phyloP scores from a whole-genome alignment of 64 coral and sea anemone species.

The Hydrozoanthus tunicans region DNA sequence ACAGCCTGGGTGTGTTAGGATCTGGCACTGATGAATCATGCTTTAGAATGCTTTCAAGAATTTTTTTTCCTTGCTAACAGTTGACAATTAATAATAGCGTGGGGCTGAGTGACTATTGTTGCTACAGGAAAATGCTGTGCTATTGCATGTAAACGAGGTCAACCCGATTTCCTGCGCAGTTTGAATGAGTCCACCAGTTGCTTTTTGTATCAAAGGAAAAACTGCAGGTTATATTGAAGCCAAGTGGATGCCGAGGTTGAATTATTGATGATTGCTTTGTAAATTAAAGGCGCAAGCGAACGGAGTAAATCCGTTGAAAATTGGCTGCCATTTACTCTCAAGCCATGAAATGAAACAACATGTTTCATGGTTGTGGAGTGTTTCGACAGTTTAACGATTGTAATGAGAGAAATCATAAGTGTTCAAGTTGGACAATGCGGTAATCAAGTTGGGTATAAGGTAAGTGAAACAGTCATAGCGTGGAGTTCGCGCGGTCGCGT shows the following conservation, averaged over 20 bases:
- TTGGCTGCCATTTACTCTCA: background rate
- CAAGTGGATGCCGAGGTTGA: constrained; percentile 6
- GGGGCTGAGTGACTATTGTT: background rate
- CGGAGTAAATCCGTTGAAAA: background rate
- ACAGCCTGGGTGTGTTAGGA: background rate
- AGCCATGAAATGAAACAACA: constrained; percentile 39
- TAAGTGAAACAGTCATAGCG: constrained; percentile 30
- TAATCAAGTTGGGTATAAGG: constrained; percentile 97
- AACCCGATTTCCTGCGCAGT: constrained; percentile 2
- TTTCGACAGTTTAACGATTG: constrained; percentile 39
- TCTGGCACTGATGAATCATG: background rate
- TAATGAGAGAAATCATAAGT: constrained; percentile 96
- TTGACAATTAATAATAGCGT: background rate
- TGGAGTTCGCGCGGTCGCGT: constrained; percentile 4
- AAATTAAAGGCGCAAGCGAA: constrained; percentile 35
- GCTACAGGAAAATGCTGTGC: constrained; percentile 21
- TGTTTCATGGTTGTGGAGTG: constrained; percentile 17
- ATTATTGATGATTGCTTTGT: constrained; percentile 31
- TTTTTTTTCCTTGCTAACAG: background rate
- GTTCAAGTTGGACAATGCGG: constrained; percentile 97
- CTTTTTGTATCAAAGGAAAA: constrained; percentile 19
- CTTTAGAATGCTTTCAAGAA: background rate
- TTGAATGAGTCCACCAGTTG: constrained; percentile 57
- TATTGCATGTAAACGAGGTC: constrained; percentile 27
- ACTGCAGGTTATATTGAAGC: constrained; percentile 10